Evolutionary conservation across 2,113 vertebrate genomes (phyloP).

Genomic region (Ceyx cyanopectus): DNA sequence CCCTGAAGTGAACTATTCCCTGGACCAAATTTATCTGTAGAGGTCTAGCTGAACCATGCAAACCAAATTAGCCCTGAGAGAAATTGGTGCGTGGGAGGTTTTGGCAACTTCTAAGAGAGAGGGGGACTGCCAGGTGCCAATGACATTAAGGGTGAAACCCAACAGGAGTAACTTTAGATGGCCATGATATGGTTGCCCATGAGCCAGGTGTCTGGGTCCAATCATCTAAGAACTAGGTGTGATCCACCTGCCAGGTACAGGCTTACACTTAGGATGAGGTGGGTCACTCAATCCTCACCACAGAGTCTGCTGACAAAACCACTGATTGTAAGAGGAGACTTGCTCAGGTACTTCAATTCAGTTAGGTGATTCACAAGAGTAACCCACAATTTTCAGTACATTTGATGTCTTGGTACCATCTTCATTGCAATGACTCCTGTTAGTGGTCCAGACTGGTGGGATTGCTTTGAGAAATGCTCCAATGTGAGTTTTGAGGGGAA

Average conservation of each 20-base stretch:
- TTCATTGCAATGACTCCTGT: not conserved
- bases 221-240: not conserved
- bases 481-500: not conserved
- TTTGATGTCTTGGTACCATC: not conserved
- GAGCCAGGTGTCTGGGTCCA: not conserved
- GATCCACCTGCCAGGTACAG: not conserved
- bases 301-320: not conserved
- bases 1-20: not conserved
- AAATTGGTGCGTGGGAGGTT: not conserved
- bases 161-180: not conserved
- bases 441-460: not conserved
- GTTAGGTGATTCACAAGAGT: not conserved
- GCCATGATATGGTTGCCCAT: not conserved
- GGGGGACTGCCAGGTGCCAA: not conserved
- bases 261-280: not conserved
- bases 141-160: not conserved
- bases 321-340: not conserved
- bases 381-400: not conserved
- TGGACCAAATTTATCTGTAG: not conserved
- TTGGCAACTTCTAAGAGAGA: not conserved
- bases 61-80: not conserved
- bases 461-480: not conserved
- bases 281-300: not conserved
- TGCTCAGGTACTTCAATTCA: not conserved
- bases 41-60: not conserved